Evolutionary conservation across 2,888 invertebrate species (phyloP).

Genomic region (Pocota personata): DNA sequence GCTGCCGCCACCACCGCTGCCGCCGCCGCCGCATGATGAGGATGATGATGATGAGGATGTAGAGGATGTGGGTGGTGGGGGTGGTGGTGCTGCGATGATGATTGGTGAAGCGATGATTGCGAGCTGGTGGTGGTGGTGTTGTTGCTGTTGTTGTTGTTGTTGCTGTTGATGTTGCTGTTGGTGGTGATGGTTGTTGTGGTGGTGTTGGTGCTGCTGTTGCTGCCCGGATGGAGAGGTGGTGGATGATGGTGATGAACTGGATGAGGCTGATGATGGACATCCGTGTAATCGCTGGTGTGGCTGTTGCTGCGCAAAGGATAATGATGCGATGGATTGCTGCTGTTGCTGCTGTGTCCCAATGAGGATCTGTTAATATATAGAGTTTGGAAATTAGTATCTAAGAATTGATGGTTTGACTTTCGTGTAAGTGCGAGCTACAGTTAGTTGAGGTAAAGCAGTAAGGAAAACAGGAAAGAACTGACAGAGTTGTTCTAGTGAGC

Average conservation of each 20-base stretch:
- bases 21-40: conserved; percentile 67
- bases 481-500: conserved; percentile 1
- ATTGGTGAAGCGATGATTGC: conserved; percentile 79
- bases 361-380: conserved; percentile 78
- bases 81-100: conserved; percentile 75
- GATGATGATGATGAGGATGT: conserved; percentile 70
- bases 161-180: conserved; percentile 72
- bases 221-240: conserved; percentile 77
- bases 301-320: conserved; percentile 77
- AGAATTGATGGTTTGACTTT: not conserved
- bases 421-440: conserved; percentile 75
- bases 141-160: conserved; percentile 69
- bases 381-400: not conserved
- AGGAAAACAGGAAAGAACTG: not conserved
- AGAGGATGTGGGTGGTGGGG: conserved; percentile 74
- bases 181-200: conserved; percentile 71
- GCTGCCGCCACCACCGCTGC: conserved; percentile 72
- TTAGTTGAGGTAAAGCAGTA: conserved; percentile 44
- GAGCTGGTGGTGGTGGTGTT: conserved; percentile 77
- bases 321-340: conserved; percentile 76
- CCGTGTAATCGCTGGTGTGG: conserved; percentile 78
- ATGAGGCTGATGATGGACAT: conserved; percentile 78
- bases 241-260: conserved; percentile 79
- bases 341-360: conserved; percentile 78
- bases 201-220: conserved; percentile 75